Evolutionary conservation across 2,888 invertebrate genomes (phyloP).

Genomic region (Lysandra bellargus): DNA sequence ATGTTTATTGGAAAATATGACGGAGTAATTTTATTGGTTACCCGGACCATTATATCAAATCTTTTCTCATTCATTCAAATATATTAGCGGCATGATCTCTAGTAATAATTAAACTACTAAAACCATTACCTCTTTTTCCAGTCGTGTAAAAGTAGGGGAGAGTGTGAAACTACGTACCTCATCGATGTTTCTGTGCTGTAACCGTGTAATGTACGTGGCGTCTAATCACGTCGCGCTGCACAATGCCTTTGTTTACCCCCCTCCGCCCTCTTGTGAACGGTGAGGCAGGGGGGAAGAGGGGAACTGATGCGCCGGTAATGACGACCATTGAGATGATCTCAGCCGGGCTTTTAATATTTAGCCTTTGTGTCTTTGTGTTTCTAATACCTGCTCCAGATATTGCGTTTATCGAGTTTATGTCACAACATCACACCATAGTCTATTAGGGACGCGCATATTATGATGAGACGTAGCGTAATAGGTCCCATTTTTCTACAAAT

Average conservation of each 20-base stretch:
- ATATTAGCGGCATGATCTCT: no score
- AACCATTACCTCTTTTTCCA: neutral
- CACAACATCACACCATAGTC: neutral
- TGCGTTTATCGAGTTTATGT: conserved; percentile 7
- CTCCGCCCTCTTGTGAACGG: neutral
- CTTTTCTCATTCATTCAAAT: no score
- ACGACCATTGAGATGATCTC: conserved; percentile 25
- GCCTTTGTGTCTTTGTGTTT: conserved; percentile 28
- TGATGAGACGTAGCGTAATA: no score
- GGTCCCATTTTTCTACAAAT: neutral
- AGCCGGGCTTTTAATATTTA: conserved; percentile 32
- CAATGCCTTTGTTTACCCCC: neutral
- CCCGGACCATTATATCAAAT: no score
- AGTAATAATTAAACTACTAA: neutral
- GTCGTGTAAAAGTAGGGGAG: neutral
- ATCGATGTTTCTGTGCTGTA: neutral
- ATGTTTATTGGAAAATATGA: no score
- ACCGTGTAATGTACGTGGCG: neutral
- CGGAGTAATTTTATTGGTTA: no score
- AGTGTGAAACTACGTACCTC: neutral
- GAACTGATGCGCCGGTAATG: conserved; percentile 31
- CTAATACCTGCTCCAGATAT: neutral
- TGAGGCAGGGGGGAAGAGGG: neutral
- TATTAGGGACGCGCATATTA: no score
- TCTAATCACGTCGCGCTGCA: conserved; percentile 20